Percentiles rank a stretch among this genome's conserved stretches.
phyloP scores from a whole-genome alignment of 2,888 invertebrate genomes.

The Cylloceria caligata region DNA sequence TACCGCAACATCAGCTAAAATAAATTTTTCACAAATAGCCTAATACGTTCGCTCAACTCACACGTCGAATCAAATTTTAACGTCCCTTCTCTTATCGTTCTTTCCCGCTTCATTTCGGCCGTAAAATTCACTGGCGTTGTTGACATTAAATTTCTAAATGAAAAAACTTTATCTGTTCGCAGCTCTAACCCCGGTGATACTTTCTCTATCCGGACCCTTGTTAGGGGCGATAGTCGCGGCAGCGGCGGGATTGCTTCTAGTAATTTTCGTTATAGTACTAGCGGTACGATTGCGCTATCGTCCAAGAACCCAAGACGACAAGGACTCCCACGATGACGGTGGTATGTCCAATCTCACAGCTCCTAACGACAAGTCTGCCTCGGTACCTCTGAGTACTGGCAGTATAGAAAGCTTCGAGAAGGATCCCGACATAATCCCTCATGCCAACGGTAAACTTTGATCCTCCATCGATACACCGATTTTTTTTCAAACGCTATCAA shows the following conservation, averaged over 20 bases:
- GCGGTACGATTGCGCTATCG: conserved; percentile 80
- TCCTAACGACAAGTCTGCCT: conserved; percentile 80
- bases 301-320: conserved; percentile 81
- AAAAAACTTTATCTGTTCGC: conserved; percentile 62
- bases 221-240: conserved; percentile 82
- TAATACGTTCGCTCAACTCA: conserved; percentile 21
- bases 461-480: background rate
- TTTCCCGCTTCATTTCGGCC: background rate
- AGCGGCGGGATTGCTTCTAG: conserved; percentile 81
- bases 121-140: background rate
- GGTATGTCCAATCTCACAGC: conserved; percentile 66
- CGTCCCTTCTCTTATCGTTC: conserved; percentile 15
- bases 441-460: conserved; percentile 79
- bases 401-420: conserved; percentile 83
- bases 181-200: conserved; percentile 82
- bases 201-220: conserved; percentile 82
- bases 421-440: conserved; percentile 83
- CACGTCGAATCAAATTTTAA: conserved; percentile 18
- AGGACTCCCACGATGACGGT: conserved; percentile 73
- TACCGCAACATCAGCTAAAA: conserved; percentile 13
- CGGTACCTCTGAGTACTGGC: conserved; percentile 79
- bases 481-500: background rate
- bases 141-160: conserved; percentile 24
- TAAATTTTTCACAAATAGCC: background rate
- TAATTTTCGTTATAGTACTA: conserved; percentile 81